Evolutionary conservation across 1,140 invertebrate species (phyloP).

Genomic region (Heterodera schachtii): DNA sequence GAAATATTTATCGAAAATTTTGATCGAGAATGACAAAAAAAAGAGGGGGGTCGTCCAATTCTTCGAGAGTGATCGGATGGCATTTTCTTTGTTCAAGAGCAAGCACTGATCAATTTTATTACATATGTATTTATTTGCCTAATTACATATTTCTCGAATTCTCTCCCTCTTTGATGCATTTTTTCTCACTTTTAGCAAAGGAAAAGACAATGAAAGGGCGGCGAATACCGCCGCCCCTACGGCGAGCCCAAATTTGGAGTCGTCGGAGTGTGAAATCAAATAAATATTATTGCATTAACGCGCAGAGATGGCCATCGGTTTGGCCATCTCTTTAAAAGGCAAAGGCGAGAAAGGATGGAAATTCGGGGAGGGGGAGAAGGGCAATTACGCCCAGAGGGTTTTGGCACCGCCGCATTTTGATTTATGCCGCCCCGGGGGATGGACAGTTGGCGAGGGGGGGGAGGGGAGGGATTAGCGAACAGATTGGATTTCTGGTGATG

Average conservation of each 20-base stretch:
- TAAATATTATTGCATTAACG: constrained; percentile 4
- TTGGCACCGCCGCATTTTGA: not conserved
- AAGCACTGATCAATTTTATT: too few species aligned
- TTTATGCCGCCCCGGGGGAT: not conserved
- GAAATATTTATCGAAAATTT: too few species aligned
- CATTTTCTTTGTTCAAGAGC: too few species aligned
- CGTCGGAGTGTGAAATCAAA: not conserved
- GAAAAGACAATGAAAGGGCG: not conserved
- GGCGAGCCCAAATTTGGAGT: not conserved
- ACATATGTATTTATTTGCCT: too few species aligned
- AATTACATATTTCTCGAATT: not conserved
- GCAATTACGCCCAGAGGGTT: not conserved
- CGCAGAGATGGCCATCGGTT: not conserved
- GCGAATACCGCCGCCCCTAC: not conserved
- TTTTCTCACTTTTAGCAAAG: not conserved
- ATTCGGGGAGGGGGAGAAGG: too few species aligned
- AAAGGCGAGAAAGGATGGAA: not conserved
- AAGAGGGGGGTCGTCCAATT: too few species aligned
- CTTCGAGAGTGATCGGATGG: too few species aligned
- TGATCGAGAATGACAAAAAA: too few species aligned
- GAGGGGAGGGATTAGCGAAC: not conserved
- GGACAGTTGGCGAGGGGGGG: not conserved
- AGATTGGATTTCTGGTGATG: not conserved
- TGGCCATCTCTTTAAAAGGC: not conserved
- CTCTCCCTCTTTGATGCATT: not conserved